Conservation (phyloP, 2,113 vertebrate genomes). For the Gopherus evgoodei region DNA sequence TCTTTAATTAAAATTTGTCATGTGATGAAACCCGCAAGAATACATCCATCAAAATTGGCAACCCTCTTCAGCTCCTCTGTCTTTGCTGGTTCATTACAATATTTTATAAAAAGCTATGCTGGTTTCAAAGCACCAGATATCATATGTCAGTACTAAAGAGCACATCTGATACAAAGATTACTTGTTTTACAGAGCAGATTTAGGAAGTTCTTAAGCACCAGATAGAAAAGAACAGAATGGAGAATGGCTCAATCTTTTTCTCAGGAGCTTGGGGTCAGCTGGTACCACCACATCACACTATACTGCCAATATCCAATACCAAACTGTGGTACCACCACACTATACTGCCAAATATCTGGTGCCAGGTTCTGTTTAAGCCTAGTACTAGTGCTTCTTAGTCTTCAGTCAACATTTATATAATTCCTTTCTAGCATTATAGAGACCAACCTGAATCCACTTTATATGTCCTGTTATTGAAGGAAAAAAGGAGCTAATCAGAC, state of each 20-base stretch:
- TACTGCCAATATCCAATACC: no score
- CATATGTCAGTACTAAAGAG: not conserved
- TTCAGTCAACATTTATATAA: accelerated
- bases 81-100: not conserved
- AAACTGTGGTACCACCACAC: not conserved
- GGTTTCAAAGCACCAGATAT: accelerated
- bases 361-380: not conserved
- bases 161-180: not conserved
- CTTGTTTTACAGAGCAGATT: not conserved
- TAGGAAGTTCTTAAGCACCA: not conserved
- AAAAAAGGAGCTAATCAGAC: not conserved
- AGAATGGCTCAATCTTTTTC: not conserved
- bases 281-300: not conserved
- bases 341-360: not conserved
- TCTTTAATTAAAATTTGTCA: no score
- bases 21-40: no score
- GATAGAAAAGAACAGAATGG: not conserved
- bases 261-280: not conserved
- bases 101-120: not conserved
- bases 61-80: not conserved
- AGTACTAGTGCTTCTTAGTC: not conserved
- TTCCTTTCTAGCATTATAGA: not conserved
- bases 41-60: no score
- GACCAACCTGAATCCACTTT: not conserved
- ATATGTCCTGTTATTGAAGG: accelerated